Conservation (phyloP, 1,140 invertebrate species). For the Anoplophora glabripennis region DNA sequence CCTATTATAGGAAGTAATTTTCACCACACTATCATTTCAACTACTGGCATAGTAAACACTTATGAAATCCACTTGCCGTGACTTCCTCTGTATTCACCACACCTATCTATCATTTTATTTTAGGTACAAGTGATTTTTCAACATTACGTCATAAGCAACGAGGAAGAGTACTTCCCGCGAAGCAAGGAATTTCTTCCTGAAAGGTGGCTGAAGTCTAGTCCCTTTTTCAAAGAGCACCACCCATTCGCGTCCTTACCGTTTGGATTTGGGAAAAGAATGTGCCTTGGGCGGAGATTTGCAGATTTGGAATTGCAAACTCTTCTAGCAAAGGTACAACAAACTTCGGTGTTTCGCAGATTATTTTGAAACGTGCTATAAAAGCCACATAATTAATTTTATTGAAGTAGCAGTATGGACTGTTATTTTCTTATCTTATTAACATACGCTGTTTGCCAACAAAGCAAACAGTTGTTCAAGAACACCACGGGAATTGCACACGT, state of each 20-base stretch:
- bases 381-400: no score
- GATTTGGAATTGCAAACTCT: slow-evolving; percentile 71
- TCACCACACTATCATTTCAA: no score
- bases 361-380: no score
- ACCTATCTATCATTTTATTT: slow-evolving; percentile 26
- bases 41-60: no score
- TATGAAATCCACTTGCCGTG: no score
- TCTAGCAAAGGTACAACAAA: slow-evolving; percentile 58
- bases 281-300: slow-evolving; percentile 69
- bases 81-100: no score
- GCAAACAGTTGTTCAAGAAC: no score
- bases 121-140: slow-evolving; percentile 81
- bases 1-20: no score
- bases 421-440: no score
- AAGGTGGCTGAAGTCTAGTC: slow-evolving; percentile 66
- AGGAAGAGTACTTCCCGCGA: slow-evolving; percentile 73
- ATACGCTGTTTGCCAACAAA: no score
- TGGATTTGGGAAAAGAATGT: slow-evolving; percentile 73
- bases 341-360: not conserved
- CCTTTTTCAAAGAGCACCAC: slow-evolving; percentile 46
- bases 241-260: slow-evolving; percentile 71
- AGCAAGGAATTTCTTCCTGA: slow-evolving; percentile 71
- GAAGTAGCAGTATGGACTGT: no score
- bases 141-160: slow-evolving; percentile 77
- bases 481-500: no score